Evolutionary conservation across 2,888 invertebrate genomes (phyloP), one percentile per base, ranked within the genome.

Genomic region (Archaeoteleia sp.): DNA sequence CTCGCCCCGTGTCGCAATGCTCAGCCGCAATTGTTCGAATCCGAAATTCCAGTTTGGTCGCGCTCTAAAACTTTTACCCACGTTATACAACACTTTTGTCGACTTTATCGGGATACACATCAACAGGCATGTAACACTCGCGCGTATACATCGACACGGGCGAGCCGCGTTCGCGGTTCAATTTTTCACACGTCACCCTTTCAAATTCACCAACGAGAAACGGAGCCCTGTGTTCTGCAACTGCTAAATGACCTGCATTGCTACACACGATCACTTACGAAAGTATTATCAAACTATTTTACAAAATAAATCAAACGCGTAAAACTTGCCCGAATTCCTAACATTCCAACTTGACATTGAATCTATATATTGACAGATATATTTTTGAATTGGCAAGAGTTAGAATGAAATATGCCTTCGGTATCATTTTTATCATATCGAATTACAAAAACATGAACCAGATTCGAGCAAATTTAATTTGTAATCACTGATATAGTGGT

Each of bases 361-460:
- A 30, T 30, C 10, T 10, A 3, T 4, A 4, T 20, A 35, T 48
- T 63, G 40, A 49, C 34, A 32, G n/a, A 9, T 23, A 65, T 72
- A 72, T 71, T 72, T 53, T 71, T 71, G 48, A 60, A 60, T 70
- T 35, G 67, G 45, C 32, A 54, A n/a, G n/a, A n/a, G n/a, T n/a
- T n/a, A n/a, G n/a, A n/a, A n/a, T n/a, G n/a, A n/a, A n/a, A n/a
- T n/a, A n/a, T n/a, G n/a, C n/a, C n/a, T n/a, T n/a, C n/a, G n/a
- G n/a, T n/a, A n/a, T n/a, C n/a, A n/a, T n/a, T n/a, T n/a, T n/a
- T n/a, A n/a, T n/a, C n/a, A n/a, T n/a, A n/a, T n/a, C n/a, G n/a
- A n/a, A n/a, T n/a, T n/a, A n/a, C n/a, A n/a, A n/a, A n/a, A n/a
- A n/a, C n/a, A n/a, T n/a, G n/a, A n/a, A n/a, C n/a, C n/a, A n/a